phyloP scores from a whole-genome alignment of 37 sponge, comb jelly and placozoan genomes.

The Halisarca cf. caerulea region DNA sequence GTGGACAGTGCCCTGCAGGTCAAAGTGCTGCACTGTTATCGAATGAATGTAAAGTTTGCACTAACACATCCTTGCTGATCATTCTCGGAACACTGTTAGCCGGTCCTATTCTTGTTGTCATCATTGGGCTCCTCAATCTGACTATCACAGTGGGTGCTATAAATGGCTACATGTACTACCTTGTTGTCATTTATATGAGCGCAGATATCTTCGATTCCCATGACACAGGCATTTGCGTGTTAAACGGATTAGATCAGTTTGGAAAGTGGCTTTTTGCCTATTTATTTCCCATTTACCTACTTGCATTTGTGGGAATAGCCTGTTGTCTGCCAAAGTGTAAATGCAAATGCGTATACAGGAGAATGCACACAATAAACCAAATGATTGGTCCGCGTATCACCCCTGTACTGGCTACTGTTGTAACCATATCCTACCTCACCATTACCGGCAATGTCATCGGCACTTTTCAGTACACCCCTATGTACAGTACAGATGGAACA shows the following conservation, averaged over 20 bases:
- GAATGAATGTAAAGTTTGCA: slow-evolving; percentile 8
- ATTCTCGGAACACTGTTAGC: slow-evolving; percentile 31
- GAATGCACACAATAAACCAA: background rate
- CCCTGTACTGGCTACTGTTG: slow-evolving; percentile 34
- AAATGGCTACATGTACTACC: slow-evolving; percentile 45
- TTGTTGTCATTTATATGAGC: too few species aligned
- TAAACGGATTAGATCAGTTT: slow-evolving; percentile 32
- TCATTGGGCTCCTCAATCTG: slow-evolving; percentile 28
- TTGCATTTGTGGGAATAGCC: slow-evolving; percentile 6
- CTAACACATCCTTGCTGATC: background rate
- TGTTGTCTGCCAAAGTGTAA: background rate
- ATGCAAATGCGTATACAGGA: too few species aligned
- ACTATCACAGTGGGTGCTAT: slow-evolving; percentile 38
- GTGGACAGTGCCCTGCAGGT: slow-evolving; percentile 32
- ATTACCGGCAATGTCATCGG: background rate
- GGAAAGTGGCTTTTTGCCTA: slow-evolving; percentile 11
- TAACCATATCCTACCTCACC: slow-evolving; percentile 18
- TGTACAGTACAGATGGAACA: background rate
- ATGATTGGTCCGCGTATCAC: slow-evolving; percentile 16
- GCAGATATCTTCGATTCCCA: slow-evolving; percentile 22
- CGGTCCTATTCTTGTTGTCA: slow-evolving; percentile 20
- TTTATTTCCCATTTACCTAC: slow-evolving; percentile 38
- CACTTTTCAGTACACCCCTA: background rate
- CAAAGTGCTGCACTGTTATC: slow-evolving; percentile 38
- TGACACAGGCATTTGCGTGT: slow-evolving; percentile 44